These are phyloP conservation scores for Poecilobothrus nobilitatus DNA, from an alignment of 2,888 invertebrate species.

Conservation along the genomic window DNA sequence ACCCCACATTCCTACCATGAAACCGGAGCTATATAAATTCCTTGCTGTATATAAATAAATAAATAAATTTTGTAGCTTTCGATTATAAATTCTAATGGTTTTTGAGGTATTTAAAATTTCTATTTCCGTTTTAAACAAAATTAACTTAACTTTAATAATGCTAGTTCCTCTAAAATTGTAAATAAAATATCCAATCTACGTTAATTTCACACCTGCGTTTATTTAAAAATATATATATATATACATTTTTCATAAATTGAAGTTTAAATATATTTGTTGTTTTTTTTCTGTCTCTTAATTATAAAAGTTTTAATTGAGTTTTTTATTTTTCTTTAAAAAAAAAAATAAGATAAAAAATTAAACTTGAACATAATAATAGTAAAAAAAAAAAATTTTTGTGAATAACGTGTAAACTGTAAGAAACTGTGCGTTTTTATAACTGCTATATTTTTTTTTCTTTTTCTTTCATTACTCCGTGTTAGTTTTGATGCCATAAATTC, in stretches of 20 bases:
- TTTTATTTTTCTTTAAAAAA: background rate
- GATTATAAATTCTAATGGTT: too few relatives aligned
- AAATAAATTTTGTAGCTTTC: too few relatives aligned
- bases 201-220: background rate
- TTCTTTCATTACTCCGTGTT: background rate
- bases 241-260: background rate
- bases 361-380: background rate
- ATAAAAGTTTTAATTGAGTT: conserved; percentile 1
- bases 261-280: conserved; percentile 1
- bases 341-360: background rate
- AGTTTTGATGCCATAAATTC: background rate
- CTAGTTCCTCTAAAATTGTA: too few relatives aligned
- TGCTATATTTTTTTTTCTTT: background rate
- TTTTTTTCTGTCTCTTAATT: background rate
- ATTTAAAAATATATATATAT: background rate
- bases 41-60: too few relatives aligned
- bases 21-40: too few relatives aligned
- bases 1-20: too few relatives aligned
- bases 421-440: background rate
- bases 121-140: too few relatives aligned
- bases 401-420: background rate
- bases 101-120: too few relatives aligned
- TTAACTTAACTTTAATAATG: too few relatives aligned
- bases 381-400: background rate
- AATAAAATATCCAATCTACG: background rate